These are phyloP conservation scores for Lycorma delicatula DNA, from an alignment of 1,140 invertebrate species.

Conservation along the genomic window DNA sequence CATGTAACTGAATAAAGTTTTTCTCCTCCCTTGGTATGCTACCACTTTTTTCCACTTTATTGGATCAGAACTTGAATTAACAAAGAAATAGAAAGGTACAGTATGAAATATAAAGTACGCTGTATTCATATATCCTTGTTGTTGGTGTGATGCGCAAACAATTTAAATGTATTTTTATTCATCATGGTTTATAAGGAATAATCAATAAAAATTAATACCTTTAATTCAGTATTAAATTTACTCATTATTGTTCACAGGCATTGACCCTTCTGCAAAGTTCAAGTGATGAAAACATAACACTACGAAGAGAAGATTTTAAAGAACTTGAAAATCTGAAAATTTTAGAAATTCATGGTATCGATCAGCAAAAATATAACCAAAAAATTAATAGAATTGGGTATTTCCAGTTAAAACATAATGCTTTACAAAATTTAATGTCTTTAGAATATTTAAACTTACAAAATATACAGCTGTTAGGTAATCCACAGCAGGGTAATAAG, in stretches of 20 bases:
- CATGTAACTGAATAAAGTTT: too few relatives aligned
- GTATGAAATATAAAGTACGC: too few relatives aligned
- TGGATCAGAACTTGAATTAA: too few relatives aligned
- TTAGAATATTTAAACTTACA: constrained; percentile 21
- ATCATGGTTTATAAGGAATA: too few relatives aligned
- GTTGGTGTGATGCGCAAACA: too few relatives aligned
- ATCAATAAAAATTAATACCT: too few relatives aligned
- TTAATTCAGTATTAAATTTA: too few relatives aligned
- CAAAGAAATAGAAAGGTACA: too few relatives aligned
- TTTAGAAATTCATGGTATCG: constrained; percentile 50
- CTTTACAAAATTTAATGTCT: constrained; percentile 10
- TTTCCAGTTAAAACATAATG: constrained; percentile 1
- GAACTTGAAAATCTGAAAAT: constrained; percentile 45
- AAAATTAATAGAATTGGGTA: constrained; percentile 20
- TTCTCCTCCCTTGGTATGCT: too few relatives aligned
- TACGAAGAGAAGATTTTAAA: constrained; percentile 43
- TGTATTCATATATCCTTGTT: too few relatives aligned
- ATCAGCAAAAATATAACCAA: neutral
- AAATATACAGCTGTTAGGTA: constrained; percentile 14
- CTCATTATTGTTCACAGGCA: constrained; percentile 36
- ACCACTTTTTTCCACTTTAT: too few relatives aligned
- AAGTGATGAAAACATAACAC: constrained; percentile 35
- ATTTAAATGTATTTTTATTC: too few relatives aligned
- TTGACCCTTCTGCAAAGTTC: constrained; percentile 44
- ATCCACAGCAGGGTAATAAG: constrained; percentile 6